Base-by-base conservation (phyloP, 2,888 invertebrate genomes). In the Drosophila meridionalis region DNA sequence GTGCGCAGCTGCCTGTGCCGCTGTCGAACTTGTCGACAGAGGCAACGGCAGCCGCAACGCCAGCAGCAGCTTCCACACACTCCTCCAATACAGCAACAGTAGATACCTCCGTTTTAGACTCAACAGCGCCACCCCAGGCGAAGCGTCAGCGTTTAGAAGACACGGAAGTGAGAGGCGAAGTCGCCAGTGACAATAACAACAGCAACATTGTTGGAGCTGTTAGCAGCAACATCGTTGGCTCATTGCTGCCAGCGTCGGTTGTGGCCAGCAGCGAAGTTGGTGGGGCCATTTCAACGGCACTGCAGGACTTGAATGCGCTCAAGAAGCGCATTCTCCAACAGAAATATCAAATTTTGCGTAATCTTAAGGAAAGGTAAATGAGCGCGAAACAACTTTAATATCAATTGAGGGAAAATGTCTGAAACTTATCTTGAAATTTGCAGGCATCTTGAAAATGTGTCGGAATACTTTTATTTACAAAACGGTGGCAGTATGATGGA, bases 401-500 rank as follows among this genome's bases (percentile, higher is more conserved):
- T n/a, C 9, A 30, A 38, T 40, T 26, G 3, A 20, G 20, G 14
- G 14, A 12, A 11, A 32, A 14, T 38, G 26, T 0, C 8, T 65
- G 28, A 55, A 14, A 40, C 30, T 32, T 6, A 12, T 20, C 1
- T 57, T 45, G 68, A 32, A 2, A 36, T 12, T 73, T 65, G 60
- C 90, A 94, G 95, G 92, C 96, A 96, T 93, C 95, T 95, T 83
- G 97, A 97, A 92, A 95, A 96, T 93, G 95, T 96, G 86, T 95
- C 96, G 86, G 98, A 98, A 94, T 94, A 97, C 90, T 98, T 96
- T 94, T 98, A 97, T 94, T 95, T 98, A 87, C 97, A 97, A 94
- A 95, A 95, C 87, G 96, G 96, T 84, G 97, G 97, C 76, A 97
- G 97, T 94, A 95, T 98, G 94, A 96, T 97, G 95, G 98, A 98